Conservation (phyloP, 2,888 invertebrate genomes). For the Clusia tigrina region DNA sequence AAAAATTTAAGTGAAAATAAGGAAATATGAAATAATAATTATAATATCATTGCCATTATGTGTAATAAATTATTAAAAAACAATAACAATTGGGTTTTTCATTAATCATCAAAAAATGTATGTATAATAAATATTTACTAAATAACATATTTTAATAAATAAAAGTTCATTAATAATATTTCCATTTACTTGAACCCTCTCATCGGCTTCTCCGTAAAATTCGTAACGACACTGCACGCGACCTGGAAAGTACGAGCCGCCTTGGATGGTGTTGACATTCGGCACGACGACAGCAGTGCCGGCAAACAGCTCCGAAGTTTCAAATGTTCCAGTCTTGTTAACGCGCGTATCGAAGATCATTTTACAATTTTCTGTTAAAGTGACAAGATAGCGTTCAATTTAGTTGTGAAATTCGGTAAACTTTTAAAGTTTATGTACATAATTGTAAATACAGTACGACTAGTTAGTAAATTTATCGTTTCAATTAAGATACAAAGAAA, state of each 20-base stretch:
- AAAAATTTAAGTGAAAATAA: no score
- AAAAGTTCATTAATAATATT: no score
- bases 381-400: no score
- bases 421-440: not conserved
- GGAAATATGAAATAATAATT: no score
- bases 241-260: constrained; percentile 63
- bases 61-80: no score
- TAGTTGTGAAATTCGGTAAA: no score
- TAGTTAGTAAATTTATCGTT: not conserved
- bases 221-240: constrained; percentile 82
- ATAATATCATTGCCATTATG: no score
- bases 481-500: not conserved
- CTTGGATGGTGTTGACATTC: constrained; percentile 34
- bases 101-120: no score
- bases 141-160: no score
- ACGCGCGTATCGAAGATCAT: constrained; percentile 80
- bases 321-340: constrained; percentile 82
- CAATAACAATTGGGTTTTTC: no score
- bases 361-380: constrained; percentile 74
- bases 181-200: constrained; percentile 88
- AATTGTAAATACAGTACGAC: not conserved
- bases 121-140: no score
- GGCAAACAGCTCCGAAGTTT: constrained; percentile 81
- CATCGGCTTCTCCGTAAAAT: constrained; percentile 85
- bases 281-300: constrained; percentile 73